Evolutionary conservation across 2,888 invertebrate species (phyloP).

Genomic region (Formica aserva): DNA sequence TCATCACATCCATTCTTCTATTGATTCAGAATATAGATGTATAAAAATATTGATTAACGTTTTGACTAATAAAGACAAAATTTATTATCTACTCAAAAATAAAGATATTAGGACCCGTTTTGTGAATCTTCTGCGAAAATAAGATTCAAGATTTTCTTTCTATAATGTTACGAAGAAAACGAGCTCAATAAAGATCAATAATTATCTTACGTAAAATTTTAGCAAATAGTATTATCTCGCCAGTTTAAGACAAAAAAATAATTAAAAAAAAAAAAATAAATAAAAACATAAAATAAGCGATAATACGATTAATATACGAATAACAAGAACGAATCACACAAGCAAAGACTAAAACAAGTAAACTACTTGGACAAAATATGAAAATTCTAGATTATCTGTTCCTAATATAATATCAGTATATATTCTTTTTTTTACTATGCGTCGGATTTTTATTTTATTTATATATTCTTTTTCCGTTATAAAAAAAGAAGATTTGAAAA

Average conservation of each 20-base stretch:
- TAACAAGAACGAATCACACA: neutral
- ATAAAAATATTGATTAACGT: neutral
- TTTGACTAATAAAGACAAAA: neutral
- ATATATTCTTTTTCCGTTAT: neutral
- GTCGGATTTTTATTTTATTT: slow-evolving; percentile 2
- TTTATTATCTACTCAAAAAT: neutral
- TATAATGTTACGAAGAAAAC: neutral
- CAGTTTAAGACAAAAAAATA: neutral
- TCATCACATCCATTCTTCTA: neutral
- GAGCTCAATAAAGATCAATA: neutral
- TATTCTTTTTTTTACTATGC: neutral
- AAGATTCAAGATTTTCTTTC: neutral
- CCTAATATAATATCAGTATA: neutral
- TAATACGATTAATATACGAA: neutral
- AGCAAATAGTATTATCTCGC: neutral
- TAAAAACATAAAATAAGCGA: neutral
- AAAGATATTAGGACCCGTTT: neutral
- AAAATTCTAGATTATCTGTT: slow-evolving; percentile 1
- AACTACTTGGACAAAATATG: slow-evolving; percentile 6
- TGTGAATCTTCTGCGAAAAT: neutral
- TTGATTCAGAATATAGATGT: neutral
- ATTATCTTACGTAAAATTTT: neutral
- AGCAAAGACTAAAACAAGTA: neutral
- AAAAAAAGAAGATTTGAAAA: neutral
- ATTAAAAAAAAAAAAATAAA: neutral